Percentiles rank a stretch among this genome's conserved stretches.
Evolutionary conservation across 2,797 vertebrate genomes (phyloP).

Genomic region (Rhabdophis nuchalis): DNA sequence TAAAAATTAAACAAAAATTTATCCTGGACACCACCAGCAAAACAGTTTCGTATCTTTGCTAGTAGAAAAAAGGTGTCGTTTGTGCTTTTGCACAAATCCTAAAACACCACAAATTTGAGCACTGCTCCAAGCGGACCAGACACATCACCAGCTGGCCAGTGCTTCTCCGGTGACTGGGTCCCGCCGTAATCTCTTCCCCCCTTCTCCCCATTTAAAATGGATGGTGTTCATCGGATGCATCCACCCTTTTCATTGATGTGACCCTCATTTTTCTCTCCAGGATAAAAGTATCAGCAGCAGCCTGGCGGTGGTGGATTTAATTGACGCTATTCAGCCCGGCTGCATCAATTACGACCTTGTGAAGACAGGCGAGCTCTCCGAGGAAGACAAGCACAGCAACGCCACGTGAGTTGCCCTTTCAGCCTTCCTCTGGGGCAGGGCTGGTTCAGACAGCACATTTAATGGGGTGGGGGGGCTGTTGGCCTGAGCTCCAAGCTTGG

Average conservation of each 20-base stretch:
- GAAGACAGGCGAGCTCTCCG: slow-evolving; percentile 75
- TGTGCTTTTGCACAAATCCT: background rate
- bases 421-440: background rate
- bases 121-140: background rate
- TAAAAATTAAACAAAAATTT: no score
- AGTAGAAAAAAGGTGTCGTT: background rate
- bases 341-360: slow-evolving; percentile 93
- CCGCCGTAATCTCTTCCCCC: background rate
- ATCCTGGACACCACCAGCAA: background rate
- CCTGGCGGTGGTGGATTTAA: slow-evolving; percentile 89
- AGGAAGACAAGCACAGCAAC: slow-evolving; percentile 89
- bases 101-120: background rate
- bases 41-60: background rate
- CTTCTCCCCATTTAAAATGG: background rate
- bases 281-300: slow-evolving; percentile 88
- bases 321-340: slow-evolving; percentile 90
- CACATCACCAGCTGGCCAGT: background rate
- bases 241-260: background rate
- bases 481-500: no score
- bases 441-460: background rate
- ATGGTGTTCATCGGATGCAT: no score
- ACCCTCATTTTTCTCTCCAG: slow-evolving; percentile 61
- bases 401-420: slow-evolving; percentile 79
- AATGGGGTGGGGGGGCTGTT: background rate
- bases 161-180: background rate